These are phyloP conservation scores for Nesogale talazaci DNA, from an alignment of 2,113 vertebrate species.

Conservation along the genomic window DNA sequence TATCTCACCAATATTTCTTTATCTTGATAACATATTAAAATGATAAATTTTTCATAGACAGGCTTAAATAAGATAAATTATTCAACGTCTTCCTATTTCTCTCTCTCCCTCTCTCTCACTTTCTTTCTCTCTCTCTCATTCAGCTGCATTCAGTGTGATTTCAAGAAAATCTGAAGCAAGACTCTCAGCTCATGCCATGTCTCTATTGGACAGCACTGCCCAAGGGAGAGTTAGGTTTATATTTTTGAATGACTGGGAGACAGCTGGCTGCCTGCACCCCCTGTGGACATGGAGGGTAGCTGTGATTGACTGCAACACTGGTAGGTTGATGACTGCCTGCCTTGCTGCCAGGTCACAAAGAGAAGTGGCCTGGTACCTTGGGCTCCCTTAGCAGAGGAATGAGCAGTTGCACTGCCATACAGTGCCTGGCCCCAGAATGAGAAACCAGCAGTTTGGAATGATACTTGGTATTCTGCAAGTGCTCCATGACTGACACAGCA, in stretches of 20 bases:
- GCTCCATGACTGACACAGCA: conserved; percentile 87
- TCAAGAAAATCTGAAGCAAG: background rate
- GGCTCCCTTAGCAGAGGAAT: conserved; percentile 83
- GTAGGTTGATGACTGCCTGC: background rate
- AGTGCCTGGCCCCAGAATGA: background rate
- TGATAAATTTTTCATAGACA: background rate
- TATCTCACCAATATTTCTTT: background rate
- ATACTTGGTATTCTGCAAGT: conserved; percentile 85
- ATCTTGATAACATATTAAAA: background rate
- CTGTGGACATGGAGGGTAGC: conserved; percentile 62
- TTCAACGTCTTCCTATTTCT: too few species aligned
- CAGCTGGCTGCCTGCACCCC: background rate
- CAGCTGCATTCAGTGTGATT: background rate
- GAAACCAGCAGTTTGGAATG: conserved; percentile 76
- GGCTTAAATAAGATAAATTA: background rate
- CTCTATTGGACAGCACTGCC: background rate
- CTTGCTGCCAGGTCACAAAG: background rate
- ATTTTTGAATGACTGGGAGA: too few species aligned
- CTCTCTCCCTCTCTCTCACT: too few species aligned
- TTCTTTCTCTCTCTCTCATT: too few species aligned
- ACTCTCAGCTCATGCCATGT: background rate
- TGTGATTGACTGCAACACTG: conserved; percentile 37
- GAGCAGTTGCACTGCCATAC: conserved; percentile 53
- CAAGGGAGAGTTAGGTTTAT: background rate
- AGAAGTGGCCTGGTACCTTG: background rate